Evolutionary conservation across 2,888 invertebrate species (phyloP), one percentile per base, ranked within the genome.

Genomic region (Cactoblastis cactorum): DNA sequence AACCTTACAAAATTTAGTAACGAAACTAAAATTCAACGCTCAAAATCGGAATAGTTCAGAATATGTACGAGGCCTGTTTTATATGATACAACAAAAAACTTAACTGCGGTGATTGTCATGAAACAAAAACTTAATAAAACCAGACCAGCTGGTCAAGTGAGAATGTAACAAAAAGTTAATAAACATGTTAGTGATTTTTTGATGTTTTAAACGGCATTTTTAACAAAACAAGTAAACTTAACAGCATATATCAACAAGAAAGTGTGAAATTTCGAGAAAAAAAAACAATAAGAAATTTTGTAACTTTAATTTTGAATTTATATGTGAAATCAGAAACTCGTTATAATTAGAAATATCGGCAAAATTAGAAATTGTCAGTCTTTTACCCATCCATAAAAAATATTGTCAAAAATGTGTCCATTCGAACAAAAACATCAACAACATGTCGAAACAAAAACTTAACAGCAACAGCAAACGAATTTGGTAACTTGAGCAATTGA

Each of bases 401-500:
- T 18, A 41, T 22, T 41, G 19, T 17, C 19, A 38, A 12, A 11
- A 34, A 34, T n/a, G n/a, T 28, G 28, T 28, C 28, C 8, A 28
- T 38, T 14, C 46, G 54, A 61, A 58, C 54, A 56, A 49, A 51
- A 59, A 57, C 49, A 61, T 55, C 50, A 69, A 67, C 61, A 58
- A 55, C 53, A 52, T 55, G 59, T 58, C 53, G 19, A 33, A 74
- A 69, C 64, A 46, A 53, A 59, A 74, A 70, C 65, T 61, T 62
- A 74, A 70, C 71, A 57, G 50, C 47, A 62, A 65, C n/a, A 75
- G 75, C 64, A 63, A 77, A 77, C 70, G 63, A 65, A 63, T 65
- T 67, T 66, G 65, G 65, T 71, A 80, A 78, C 74, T 67, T 63
- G 63, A 71, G 58, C 63, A 61, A 66, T 62, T 62, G 70, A 77